Evolutionary conservation across 2,113 vertebrate species (phyloP).

Genomic region (Hiodon alosoides): DNA sequence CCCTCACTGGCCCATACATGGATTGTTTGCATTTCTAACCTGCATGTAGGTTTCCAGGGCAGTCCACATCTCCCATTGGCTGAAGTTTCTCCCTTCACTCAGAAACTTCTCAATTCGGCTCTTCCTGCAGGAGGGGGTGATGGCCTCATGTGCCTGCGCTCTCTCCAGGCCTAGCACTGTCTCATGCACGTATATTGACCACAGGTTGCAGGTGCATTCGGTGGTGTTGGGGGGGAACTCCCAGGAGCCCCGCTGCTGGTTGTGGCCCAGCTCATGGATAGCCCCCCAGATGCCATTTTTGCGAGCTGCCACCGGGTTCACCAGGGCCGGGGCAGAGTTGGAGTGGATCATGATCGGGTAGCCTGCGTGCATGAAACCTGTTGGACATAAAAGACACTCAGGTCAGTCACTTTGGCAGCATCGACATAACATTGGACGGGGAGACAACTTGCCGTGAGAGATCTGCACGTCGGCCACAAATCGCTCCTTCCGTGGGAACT

Average conservation of each 20-base stretch:
- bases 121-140: conserved; percentile 27
- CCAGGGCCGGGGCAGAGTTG: conserved; percentile 12
- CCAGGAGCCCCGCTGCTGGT: conserved; percentile 67
- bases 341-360: conserved; percentile 62
- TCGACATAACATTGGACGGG: background rate
- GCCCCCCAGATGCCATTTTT: conserved; percentile 45
- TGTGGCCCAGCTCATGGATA: conserved; percentile 70
- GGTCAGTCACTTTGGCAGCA: background rate
- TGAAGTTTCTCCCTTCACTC: conserved; percentile 39
- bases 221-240: conserved; percentile 65
- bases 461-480: conserved; percentile 75
- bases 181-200: conserved; percentile 68
- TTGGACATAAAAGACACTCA: background rate
- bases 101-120: conserved; percentile 29
- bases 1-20: background rate
- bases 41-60: conserved; percentile 70
- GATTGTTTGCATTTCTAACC: conserved; percentile 39
- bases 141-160: conserved; percentile 36
- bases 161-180: conserved; percentile 49
- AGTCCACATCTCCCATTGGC: conserved; percentile 48
- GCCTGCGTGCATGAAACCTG: conserved; percentile 72
- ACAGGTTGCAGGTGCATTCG: conserved; percentile 75
- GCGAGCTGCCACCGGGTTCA: conserved; percentile 8
- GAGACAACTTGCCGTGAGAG: conserved; percentile 54
- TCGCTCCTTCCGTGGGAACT: conserved; percentile 70